Conservation (phyloP, 1,140 invertebrate genomes). For the Meteorus sp. region DNA sequence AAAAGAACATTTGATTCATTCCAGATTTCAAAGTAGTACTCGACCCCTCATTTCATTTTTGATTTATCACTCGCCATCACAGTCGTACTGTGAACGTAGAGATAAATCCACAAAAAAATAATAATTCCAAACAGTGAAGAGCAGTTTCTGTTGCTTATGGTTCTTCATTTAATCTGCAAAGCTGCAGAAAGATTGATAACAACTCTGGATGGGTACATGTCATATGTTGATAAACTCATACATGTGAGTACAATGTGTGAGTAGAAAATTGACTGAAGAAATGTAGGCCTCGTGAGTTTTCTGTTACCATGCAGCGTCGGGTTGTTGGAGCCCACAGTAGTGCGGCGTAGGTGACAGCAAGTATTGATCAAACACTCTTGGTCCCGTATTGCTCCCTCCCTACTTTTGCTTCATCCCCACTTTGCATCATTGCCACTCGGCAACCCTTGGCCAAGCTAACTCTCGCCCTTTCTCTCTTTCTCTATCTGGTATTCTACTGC, state of each 20-base stretch:
- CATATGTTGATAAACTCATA: not conserved
- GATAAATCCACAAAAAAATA: too few relatives aligned
- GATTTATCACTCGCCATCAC: too few relatives aligned
- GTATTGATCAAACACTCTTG: constrained; percentile 48
- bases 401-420: constrained; percentile 12
- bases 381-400: constrained; percentile 25
- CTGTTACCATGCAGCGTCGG: constrained; percentile 46
- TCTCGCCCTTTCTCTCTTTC: constrained; percentile 14
- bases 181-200: too few relatives aligned
- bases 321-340: constrained; percentile 25
- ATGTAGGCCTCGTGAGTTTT: constrained; percentile 35
- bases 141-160: too few relatives aligned
- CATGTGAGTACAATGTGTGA: not conserved
- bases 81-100: too few relatives aligned
- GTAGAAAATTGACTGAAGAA: constrained; percentile 26
- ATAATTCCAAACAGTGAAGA: too few relatives aligned
- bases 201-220: not conserved
- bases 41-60: too few relatives aligned
- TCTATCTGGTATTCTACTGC: too few relatives aligned
- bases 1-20: too few relatives aligned
- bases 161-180: too few relatives aligned
- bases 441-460: constrained; percentile 22
- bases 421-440: constrained; percentile 22
- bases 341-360: constrained; percentile 41
- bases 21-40: too few relatives aligned